Evolutionary conservation across 2,797 vertebrate species (phyloP).

Genomic region (Limnodromus scolopaceus): DNA sequence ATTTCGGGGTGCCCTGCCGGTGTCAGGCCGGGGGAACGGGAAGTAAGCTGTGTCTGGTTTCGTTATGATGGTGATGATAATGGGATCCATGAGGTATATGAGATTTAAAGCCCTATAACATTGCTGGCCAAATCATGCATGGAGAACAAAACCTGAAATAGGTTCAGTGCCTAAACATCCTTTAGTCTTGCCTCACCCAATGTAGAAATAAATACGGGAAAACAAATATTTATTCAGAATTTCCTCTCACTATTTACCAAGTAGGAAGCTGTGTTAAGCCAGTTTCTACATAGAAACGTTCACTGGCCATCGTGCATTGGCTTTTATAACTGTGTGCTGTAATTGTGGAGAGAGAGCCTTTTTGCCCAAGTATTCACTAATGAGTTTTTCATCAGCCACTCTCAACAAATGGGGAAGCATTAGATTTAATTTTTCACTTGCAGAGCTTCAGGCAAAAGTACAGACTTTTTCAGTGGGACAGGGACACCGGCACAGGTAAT

Average conservation of each 20-base stretch:
- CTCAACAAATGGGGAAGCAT: not conserved
- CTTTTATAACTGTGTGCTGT: not conserved
- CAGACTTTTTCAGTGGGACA: not conserved
- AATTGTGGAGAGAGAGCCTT: conserved; percentile 6
- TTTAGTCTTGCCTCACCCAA: conserved; percentile 61
- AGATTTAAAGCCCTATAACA: not conserved
- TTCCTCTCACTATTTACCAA: conserved; percentile 48
- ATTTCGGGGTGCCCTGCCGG: conserved; percentile 31
- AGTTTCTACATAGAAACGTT: not conserved
- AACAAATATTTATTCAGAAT: conserved; percentile 66
- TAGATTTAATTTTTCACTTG: not conserved
- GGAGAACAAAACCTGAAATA: conserved; percentile 41
- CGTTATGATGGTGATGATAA: conserved; percentile 64
- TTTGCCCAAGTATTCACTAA: not conserved
- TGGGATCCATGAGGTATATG: not conserved
- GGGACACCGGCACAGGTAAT: not conserved
- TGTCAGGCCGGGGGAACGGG: conserved; percentile 50
- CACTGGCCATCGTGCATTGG: not conserved
- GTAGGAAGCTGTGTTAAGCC: not conserved
- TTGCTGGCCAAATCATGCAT: not conserved
- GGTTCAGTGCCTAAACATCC: conserved; percentile 49
- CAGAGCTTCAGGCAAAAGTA: not conserved
- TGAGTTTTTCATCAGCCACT: not conserved
- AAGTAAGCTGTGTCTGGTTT: conserved; percentile 78
- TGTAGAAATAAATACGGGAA: conserved; percentile 59